Evolutionary conservation across 64 coral and sea anemone species (phyloP).

Genomic region (Montipora capricornis): DNA sequence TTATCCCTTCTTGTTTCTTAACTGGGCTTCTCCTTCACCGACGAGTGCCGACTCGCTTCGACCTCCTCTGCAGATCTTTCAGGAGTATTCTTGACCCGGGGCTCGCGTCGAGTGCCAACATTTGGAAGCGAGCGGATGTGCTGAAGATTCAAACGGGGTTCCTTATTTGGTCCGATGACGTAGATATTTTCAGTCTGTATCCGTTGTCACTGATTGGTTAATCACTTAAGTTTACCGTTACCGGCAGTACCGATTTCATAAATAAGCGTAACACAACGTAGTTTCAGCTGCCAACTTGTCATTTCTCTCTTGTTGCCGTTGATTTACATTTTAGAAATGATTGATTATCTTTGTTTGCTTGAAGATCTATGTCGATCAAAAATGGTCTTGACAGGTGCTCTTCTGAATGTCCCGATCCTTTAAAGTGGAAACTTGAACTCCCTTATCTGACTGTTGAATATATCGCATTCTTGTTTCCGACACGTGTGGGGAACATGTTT

Average conservation of each 20-base stretch:
- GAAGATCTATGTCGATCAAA: no score
- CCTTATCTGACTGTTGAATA: background rate
- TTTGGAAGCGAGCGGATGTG: background rate
- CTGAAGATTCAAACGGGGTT: background rate
- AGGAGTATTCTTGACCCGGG: conserved; percentile 18
- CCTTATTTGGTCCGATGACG: background rate
- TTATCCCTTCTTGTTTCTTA: background rate
- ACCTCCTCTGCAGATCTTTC: background rate
- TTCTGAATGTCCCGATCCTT: background rate
- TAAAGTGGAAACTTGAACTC: background rate
- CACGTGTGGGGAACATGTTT: conserved; percentile 27
- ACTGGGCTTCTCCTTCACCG: background rate
- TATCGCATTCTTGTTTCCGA: background rate
- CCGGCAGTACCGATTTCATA: no score
- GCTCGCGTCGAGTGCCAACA: conserved; percentile 10
- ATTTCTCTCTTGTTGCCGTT: no score
- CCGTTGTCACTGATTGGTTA: conserved; percentile 23
- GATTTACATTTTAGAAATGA: no score
- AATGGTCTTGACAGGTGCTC: no score
- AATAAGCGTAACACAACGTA: no score
- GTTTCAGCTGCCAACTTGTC: no score
- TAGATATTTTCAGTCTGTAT: conserved; percentile 1
- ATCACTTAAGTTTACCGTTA: background rate
- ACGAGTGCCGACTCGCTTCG: no score
- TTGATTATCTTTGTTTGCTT: no score